Evolutionary conservation across 1,140 invertebrate genomes (phyloP).

Genomic region (Nephotettix cincticeps): DNA sequence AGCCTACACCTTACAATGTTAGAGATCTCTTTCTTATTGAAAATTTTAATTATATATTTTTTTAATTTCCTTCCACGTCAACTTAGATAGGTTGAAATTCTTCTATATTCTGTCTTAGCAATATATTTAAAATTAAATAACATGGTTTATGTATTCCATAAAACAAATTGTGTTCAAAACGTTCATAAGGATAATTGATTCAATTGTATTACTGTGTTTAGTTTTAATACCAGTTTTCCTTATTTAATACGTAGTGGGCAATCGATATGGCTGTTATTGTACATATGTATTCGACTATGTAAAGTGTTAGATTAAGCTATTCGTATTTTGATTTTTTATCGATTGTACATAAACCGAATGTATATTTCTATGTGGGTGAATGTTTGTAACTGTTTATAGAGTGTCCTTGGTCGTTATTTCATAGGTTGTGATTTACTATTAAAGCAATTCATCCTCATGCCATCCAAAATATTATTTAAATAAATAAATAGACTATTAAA

Average conservation of each 20-base stretch:
- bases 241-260: no score
- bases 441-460: not conserved
- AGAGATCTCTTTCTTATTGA: no score
- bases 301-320: not conserved
- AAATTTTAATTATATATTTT: no score
- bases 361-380: constrained; percentile 6
- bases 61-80: no score
- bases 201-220: no score
- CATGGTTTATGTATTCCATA: not conserved
- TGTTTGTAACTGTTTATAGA: constrained; percentile 2
- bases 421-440: constrained; percentile 12
- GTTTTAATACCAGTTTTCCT: no score
- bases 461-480: not conserved
- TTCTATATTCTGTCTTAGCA: not conserved
- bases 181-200: not conserved
- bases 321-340: not conserved
- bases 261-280: no score
- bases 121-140: not conserved
- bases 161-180: not conserved
- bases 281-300: no score
- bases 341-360: not conserved
- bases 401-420: not conserved
- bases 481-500: constrained; percentile 19
- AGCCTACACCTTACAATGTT: no score
- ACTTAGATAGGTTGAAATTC: no score